Base-by-base conservation (phyloP, 1,140 invertebrate genomes). In the Tyrophagus putrescentiae region DNA sequence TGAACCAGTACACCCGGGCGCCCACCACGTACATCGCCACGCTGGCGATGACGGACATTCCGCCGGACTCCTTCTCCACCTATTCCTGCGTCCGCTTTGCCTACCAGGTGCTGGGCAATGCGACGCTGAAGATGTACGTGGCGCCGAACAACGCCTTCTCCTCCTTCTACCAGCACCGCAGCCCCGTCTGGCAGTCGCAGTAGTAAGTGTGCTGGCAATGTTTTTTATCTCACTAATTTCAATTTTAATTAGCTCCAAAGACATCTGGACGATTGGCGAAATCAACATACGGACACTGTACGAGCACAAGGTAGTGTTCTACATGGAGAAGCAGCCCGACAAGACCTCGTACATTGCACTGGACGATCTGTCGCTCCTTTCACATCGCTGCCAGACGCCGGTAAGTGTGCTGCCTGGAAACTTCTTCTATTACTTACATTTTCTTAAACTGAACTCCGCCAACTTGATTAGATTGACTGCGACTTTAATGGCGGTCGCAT, bases 351-450 rank as follows among this genome's bases (percentile, higher is more conserved):
- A 36, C 29, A 62, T 66, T 29, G 63, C 63, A 7, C n/a, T 66
- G 1, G 65, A 66, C 41, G 63, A 66, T 13, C 21, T 66, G 32
- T 42, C 62, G 1, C 34, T 66, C 4, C 50, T 62, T 42, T 42
- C 54, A 5, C 60, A 59, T 1, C n/a, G 16, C 32, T 54, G 52
- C 39, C 13, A 13, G 2, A 16, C 13, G 13, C 9, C 31, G 3
- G n/a, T n/a, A n/a, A n/a, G n/a, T n/a, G n/a, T n/a, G n/a, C n/a
- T n/a, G n/a, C n/a, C n/a, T n/a, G n/a, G n/a, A n/a, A n/a, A n/a
- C n/a, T n/a, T n/a, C n/a, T n/a, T n/a, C n/a, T n/a, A n/a, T n/a
- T n/a, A n/a, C n/a, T n/a, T n/a, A n/a, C n/a, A n/a, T n/a, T n/a
- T n/a, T n/a, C n/a, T n/a, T n/a, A n/a, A n/a, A n/a, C n/a, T n/a